Evolutionary conservation across 1,140 invertebrate genomes (phyloP), one percentile per base, ranked within the genome.

Genomic region (Heliconius hermathena): DNA sequence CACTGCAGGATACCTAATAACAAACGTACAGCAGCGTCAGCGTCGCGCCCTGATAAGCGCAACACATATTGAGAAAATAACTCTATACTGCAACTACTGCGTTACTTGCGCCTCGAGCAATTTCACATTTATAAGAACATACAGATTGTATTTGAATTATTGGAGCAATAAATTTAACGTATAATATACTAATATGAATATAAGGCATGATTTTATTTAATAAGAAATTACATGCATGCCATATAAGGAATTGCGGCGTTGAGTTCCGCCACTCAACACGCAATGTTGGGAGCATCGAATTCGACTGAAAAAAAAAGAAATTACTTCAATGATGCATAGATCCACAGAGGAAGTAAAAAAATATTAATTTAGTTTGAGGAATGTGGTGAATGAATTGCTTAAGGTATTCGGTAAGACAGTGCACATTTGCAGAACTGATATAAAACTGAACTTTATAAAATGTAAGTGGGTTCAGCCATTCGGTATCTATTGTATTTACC

Each of bases 41-140:
- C 77, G 77, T 79, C 73, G 72, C 77, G 77, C 77, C 77, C 77
- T 79, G 73, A 79, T 79, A 70, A 79, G 18, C 73, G 72, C 38
- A 78, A 71, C 60, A 36, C 54, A 66, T 38, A 46, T 22, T 46
- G 78, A 79, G 78, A 79, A 79, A 79, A 79, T 54, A 52, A 74
- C 72, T 74, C 41, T 79, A 75, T 75, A 54, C 66, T 52, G 54
- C 74, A 46, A 76, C 26, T 26, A 26, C 26, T 26, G 46, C 74
- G 29, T 38, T 72, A 38, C 38, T 41, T 49, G 60, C 26, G n/a
- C 57, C 60, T 22, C 60, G 71, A 29, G 22, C 18, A 46, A 41
- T 76, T 76, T 46, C n/a, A 76, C 9, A 66, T 66, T 66, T 29
- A 16, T 22, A 22, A 57, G n/a, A 57, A 57, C 54, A 22, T 57